phyloP scores from a whole-genome alignment of 2,113 vertebrate species.

The Paradoxurus hermaphroditus region DNA sequence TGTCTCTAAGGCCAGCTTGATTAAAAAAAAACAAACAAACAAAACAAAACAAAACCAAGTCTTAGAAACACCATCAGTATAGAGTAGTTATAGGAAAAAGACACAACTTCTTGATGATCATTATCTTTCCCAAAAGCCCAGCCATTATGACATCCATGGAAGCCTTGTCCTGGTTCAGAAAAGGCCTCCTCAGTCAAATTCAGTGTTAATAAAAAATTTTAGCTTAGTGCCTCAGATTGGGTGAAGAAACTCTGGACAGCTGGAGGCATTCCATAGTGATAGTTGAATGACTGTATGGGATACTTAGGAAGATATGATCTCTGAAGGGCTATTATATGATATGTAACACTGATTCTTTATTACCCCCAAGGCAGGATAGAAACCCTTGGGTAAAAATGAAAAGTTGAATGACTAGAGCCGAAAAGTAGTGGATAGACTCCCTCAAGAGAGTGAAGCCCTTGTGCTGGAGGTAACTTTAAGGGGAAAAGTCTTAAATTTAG shows the following conservation, averaged over 20 bases:
- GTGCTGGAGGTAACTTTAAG: neutral
- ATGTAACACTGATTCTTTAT: neutral
- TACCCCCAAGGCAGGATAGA: neutral
- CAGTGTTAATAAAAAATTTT: neutral
- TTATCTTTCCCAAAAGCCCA: neutral
- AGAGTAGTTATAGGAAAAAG: conserved; percentile 10
- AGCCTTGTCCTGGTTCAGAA: neutral
- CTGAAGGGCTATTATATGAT: neutral
- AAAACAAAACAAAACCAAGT: neutral
- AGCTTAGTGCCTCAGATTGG: neutral
- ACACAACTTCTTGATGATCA: neutral
- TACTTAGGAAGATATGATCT: neutral
- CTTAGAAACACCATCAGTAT: neutral
- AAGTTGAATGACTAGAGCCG: neutral
- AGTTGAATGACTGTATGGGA: neutral
- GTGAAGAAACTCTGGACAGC: neutral
- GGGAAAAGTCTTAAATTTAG: neutral
- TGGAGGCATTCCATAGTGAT: neutral
- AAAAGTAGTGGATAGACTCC: neutral
- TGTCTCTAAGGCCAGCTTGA: conserved; percentile 43
- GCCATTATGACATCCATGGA: neutral
- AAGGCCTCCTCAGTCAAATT: neutral
- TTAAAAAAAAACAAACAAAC: neutral
- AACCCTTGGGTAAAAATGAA: neutral
- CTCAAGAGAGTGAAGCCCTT: neutral